Base-by-base conservation (phyloP, 1,140 invertebrate genomes). In the Orussus abietinus region DNA sequence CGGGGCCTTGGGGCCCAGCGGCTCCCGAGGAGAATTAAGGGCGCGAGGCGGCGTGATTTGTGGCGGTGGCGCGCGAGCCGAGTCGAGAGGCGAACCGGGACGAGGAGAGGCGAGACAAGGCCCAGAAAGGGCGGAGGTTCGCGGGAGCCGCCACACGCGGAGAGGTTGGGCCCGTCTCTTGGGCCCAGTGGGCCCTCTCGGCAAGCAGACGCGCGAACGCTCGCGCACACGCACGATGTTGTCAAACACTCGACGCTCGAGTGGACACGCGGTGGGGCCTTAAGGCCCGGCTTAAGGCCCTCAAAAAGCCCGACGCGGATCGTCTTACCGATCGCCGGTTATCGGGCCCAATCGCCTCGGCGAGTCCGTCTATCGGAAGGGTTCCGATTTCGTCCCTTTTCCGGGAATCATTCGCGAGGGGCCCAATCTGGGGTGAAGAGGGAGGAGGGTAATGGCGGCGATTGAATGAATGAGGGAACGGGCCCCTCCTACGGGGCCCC, bases 401-500 rank as follows among this genome's bases (percentile, higher is more conserved):
- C n/a, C n/a, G n/a, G n/a, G n/a, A n/a, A n/a, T n/a, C n/a, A n/a
- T n/a, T n/a, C n/a, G n/a, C n/a, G n/a, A n/a, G n/a, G n/a, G n/a
- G n/a, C n/a, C n/a, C n/a, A n/a, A n/a, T n/a, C n/a, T n/a, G n/a
- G n/a, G n/a, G n/a, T n/a, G n/a, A n/a, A n/a, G n/a, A n/a, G n/a
- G n/a, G n/a, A n/a, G n/a, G n/a, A n/a, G n/a, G n/a, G n/a, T n/a
- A n/a, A n/a, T n/a, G n/a, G n/a, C n/a, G n/a, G n/a, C 38, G 47
- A 29, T 41, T 42, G 40, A 46, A 55, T 55, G 53, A 58, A 58
- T 59, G 51, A 47, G 44, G 34, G 39, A 51, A 47, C 45, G 50
- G 36, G 39, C 40, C 46, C 44, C 29, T 30, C 45, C 49, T 41
- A 55, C 42, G 49, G 54, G 9, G 31, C n/a, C 19, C 18, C 26